phyloP scores from a whole-genome alignment of 2,113 vertebrate genomes.

The Malaclemys terrapin region DNA sequence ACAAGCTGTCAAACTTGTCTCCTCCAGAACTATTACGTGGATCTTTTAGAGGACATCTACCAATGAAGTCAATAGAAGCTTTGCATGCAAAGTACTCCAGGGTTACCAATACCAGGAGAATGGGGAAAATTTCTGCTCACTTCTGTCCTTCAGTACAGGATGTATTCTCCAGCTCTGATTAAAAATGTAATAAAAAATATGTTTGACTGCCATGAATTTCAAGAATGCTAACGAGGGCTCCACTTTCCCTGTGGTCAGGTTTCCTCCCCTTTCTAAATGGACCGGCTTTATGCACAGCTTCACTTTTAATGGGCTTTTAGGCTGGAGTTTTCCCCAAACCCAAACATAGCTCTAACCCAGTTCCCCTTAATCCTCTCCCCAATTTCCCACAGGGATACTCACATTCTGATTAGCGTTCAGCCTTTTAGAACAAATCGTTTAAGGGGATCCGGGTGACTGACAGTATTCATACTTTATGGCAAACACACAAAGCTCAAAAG shows the following conservation, averaged over 20 bases:
- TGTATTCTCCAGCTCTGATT: neutral
- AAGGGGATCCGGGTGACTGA: neutral
- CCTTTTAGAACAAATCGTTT: neutral
- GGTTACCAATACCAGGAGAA: neutral
- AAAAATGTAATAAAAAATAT: neutral
- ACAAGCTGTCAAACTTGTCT: constrained; percentile 6
- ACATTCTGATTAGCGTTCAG: neutral
- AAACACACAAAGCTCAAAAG: constrained; percentile 9
- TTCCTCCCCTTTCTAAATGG: neutral
- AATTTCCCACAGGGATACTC: neutral
- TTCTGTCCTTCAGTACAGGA: neutral
- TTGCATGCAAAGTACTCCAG: neutral
- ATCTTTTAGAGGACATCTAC: neutral
- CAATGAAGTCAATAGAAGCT: neutral
- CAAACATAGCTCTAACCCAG: neutral
- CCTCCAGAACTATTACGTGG: neutral
- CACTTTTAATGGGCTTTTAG: neutral
- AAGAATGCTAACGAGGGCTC: neutral
- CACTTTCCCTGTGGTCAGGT: neutral
- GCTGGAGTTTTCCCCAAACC: neutral
- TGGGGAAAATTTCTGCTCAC: neutral
- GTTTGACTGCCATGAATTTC: neutral
- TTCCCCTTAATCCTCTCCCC: neutral
- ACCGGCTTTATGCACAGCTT: neutral
- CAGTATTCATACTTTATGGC: neutral